These are phyloP conservation scores for Tragelaphus strepsiceros DNA, from an alignment of 2,113 vertebrate genomes.

Conservation along the genomic window DNA sequence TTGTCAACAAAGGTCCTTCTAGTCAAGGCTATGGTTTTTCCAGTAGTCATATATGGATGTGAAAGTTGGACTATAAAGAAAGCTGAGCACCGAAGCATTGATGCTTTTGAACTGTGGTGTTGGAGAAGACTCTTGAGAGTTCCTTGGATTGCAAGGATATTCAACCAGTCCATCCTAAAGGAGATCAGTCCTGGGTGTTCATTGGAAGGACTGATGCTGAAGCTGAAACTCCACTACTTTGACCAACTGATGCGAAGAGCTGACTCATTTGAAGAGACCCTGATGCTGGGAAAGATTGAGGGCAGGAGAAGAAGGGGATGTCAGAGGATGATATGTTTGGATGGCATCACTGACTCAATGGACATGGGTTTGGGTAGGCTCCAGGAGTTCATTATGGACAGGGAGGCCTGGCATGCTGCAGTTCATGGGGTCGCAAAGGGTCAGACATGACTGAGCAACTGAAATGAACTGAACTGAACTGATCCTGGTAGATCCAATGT, in stretches of 20 bases:
- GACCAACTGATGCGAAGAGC: background rate
- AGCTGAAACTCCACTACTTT: background rate
- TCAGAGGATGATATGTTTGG: background rate
- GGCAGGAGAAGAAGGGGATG: background rate
- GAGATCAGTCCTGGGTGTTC: background rate
- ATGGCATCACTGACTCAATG: background rate
- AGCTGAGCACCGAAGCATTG: background rate
- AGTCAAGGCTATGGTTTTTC: background rate
- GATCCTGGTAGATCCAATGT: background rate
- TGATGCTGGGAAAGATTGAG: background rate
- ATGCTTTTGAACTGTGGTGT: background rate
- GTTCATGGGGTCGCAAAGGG: background rate
- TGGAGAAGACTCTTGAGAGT: background rate
- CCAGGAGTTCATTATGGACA: background rate
- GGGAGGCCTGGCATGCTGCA: fast-evolving
- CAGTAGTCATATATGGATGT: background rate
- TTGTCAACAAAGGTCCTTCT: fast-evolving
- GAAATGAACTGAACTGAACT: background rate
- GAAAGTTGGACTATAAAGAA: background rate
- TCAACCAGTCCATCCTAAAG: background rate
- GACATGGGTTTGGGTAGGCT: background rate
- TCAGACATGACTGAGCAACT: fast-evolving
- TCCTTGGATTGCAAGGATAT: background rate
- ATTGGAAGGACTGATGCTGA: background rate
- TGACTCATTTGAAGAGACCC: background rate